A percentile compares a stretch with the other conserved stretches of the same genome.
Evolutionary conservation across 2,797 vertebrate species (phyloP).

Genomic region (Poecilia velifera): DNA sequence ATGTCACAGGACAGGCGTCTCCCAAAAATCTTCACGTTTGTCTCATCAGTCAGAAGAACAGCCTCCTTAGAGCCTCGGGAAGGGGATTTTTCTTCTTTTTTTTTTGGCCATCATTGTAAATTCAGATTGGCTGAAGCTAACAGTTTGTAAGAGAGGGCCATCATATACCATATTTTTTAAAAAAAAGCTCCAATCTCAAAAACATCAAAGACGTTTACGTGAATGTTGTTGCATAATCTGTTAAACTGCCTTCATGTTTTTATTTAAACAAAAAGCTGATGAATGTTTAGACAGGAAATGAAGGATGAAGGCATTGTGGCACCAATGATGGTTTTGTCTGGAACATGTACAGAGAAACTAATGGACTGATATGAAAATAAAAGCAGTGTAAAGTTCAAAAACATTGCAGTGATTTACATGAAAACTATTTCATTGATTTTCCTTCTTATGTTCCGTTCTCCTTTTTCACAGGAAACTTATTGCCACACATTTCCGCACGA

Average conservation of each 20-base stretch:
- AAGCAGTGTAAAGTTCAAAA: neutral
- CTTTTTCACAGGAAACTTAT: neutral
- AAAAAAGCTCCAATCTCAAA: neutral
- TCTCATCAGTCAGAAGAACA: neutral
- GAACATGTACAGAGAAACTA: neutral
- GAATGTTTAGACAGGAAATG: neutral
- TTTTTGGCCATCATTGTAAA: neutral
- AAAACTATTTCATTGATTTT: neutral
- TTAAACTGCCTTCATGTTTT: neutral
- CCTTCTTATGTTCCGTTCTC: neutral
- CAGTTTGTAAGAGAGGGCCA: neutral
- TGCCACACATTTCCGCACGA: neutral
- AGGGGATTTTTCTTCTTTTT: neutral
- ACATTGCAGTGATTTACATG: neutral
- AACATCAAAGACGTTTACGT: neutral
- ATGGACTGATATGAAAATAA: neutral
- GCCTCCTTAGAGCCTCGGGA: neutral
- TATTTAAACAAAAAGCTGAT: neutral
- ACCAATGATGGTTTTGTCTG: neutral
- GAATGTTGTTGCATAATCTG: neutral
- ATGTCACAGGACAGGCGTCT: neutral
- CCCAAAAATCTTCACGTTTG: neutral
- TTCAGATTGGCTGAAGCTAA: neutral
- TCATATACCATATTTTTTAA: neutral
- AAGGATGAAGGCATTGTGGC: neutral